Percentiles rank a stretch among this genome's conserved stretches.
Conservation (phyloP, 2,888 invertebrate genomes). For the Stictocephala bisonia region DNA sequence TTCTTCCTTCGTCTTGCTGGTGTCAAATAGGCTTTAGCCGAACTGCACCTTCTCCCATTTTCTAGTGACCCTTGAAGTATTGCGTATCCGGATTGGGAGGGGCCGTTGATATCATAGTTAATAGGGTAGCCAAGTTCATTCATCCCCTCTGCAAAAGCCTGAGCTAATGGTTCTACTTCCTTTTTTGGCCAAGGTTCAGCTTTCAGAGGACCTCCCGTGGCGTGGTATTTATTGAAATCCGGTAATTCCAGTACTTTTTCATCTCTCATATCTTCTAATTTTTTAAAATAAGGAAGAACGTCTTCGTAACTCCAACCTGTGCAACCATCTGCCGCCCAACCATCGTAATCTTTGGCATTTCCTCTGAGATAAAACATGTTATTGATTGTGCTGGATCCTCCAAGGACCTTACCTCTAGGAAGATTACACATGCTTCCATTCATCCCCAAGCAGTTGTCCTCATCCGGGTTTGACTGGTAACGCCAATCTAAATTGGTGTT, state of each 20-base stretch:
- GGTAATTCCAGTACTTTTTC: constrained; percentile 50
- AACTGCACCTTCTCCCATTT: constrained; percentile 53
- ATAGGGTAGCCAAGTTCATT: constrained; percentile 59
- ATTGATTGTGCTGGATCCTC: constrained; percentile 74
- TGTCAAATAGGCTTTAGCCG: constrained; percentile 55
- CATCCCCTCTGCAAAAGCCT: constrained; percentile 53
- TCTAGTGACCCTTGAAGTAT: constrained; percentile 50
- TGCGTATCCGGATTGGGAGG: constrained; percentile 47
- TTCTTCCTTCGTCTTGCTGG: constrained; percentile 63
- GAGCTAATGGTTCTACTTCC: constrained; percentile 51
- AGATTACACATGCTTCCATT: constrained; percentile 65
- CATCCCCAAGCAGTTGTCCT: constrained; percentile 63
- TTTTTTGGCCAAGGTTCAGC: constrained; percentile 67
- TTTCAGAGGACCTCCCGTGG: constrained; percentile 57
- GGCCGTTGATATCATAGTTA: constrained; percentile 53
- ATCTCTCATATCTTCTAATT: constrained; percentile 62
- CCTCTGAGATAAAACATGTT: constrained; percentile 75
- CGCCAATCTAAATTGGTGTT: constrained; percentile 61
- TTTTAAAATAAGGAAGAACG: constrained; percentile 63
- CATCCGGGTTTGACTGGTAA: constrained; percentile 67
- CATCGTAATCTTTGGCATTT: constrained; percentile 73
- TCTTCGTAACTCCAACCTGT: constrained; percentile 71
- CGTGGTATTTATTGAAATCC: constrained; percentile 58
- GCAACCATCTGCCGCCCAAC: constrained; percentile 73
- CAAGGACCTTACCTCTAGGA: constrained; percentile 73